Percentiles rank a stretch among this genome's conserved stretches.
These are phyloP conservation scores for Himalopsyche japonica DNA, from an alignment of 2,888 invertebrate genomes.

Conservation along the genomic window DNA sequence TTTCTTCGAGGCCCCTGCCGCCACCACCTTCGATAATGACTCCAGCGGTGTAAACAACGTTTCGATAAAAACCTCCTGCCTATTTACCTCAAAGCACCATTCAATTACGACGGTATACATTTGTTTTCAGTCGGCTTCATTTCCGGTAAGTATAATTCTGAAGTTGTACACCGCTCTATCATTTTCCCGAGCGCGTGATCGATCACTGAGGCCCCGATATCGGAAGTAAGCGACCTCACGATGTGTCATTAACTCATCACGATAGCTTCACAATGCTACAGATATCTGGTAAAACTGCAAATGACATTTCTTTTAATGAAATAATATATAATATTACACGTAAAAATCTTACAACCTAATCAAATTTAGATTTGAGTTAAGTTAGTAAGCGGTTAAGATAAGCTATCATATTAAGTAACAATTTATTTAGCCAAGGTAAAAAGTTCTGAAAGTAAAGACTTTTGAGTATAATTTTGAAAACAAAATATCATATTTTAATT, in stretches of 20 bases:
- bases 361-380: no score
- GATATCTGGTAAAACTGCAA: neutral
- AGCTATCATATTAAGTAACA: no score
- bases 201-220: constrained; percentile 20
- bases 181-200: constrained; percentile 22
- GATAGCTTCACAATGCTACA: neutral
- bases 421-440: no score
- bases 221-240: constrained; percentile 50
- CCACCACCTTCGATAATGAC: constrained; percentile 8
- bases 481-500: no score
- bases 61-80: constrained; percentile 4
- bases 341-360: no score
- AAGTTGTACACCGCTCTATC: constrained; percentile 11
- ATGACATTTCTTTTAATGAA: neutral
- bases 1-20: neutral
- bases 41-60: constrained; percentile 15
- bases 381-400: no score
- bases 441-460: no score
- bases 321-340: neutral
- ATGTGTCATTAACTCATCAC: neutral
- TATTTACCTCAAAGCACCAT: constrained; percentile 13
- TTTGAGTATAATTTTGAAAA: no score
- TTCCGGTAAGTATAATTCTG: neutral
- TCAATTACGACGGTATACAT: neutral
- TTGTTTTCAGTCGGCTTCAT: neutral